Evolutionary conservation across 1,140 invertebrate species (phyloP), one percentile per base, ranked within the genome.

Genomic region (Drosophila auraria): DNA sequence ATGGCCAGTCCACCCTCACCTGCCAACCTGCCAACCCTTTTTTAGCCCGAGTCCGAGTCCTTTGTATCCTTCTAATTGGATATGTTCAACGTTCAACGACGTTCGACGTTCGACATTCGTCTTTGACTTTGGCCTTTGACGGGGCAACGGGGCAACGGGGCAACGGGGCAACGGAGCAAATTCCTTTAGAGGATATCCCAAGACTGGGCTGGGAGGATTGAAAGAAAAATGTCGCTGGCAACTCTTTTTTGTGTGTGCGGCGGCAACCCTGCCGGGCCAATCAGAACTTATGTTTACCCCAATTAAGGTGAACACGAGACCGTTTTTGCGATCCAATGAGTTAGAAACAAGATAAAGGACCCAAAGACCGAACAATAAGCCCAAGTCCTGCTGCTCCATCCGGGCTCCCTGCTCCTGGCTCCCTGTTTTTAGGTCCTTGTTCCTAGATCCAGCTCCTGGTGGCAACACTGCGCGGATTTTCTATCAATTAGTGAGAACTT

Each of bases 301-400:
- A 90, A 90, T 90, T 90, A 90, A 90, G 86, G 86, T 90, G 86
- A 90, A 90, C 87, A 90, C 86, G 87, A 89, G 84, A 90, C 86
- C 86, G 86, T 90, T 90, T 90, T 90, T 90, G 86, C 86, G 86
- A 90, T 90, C 86, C 86, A 90, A 90, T 90, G 86, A 90, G 86
- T 90, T 90, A 90, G 86, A 90, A 90, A 90, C 86, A 90, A 90
- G 86, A 90, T 90, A 90, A 90, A 90, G 86, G 86, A 90, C 86
- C 83, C 70, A 86, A 83, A 90, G 86, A 63, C 82, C 62, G 86
- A 81, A 89, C 84, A 89, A 89, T 89, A 89, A 87, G 78, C 83
- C 63, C 69, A 73, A 72, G 76, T 63, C 61, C 80, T 61, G 58
- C 59, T 56, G 58, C 62, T 56, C 66, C 40, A 74, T 60, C 69